Percentiles rank a stretch among this genome's conserved stretches.
These are phyloP conservation scores for Amaurobius ferox DNA, from an alignment of 2,888 invertebrate genomes.

Conservation along the genomic window DNA sequence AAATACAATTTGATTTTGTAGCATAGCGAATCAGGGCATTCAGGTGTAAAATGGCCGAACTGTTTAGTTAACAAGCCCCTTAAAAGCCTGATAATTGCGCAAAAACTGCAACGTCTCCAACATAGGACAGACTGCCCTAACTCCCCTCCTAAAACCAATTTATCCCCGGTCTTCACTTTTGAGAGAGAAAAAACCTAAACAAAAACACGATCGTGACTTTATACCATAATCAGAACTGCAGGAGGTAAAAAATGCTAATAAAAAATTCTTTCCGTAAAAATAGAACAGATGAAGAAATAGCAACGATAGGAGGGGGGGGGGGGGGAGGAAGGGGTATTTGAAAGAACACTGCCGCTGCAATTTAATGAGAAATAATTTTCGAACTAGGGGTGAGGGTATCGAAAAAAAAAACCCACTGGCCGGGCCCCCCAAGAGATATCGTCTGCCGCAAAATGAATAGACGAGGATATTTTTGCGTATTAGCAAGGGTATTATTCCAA, in stretches of 20 bases:
- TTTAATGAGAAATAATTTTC: constrained; percentile 8
- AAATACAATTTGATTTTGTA: too few species aligned
- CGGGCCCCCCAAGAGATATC: background rate
- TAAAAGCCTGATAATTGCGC: too few species aligned
- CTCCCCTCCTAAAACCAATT: too few species aligned
- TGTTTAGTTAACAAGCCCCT: too few species aligned
- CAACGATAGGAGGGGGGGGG: background rate
- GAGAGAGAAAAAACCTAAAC: background rate
- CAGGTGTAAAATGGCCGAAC: too few species aligned
- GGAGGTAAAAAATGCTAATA: background rate
- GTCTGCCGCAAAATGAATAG: background rate
- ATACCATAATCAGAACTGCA: background rate
- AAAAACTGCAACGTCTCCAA: too few species aligned
- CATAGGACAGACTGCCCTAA: too few species aligned
- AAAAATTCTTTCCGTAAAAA: background rate
- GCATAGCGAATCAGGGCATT: too few species aligned
- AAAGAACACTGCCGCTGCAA: background rate
- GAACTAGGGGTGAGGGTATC: background rate
- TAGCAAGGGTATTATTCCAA: background rate
- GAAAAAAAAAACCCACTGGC: background rate
- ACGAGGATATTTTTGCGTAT: background rate
- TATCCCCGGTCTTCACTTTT: too few species aligned
- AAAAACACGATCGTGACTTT: background rate
- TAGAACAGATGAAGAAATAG: background rate
- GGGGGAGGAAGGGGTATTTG: background rate